A percentile compares a stretch with the other conserved stretches of the same genome.
These are phyloP conservation scores for Corythornis cristatus DNA, from an alignment of 2,113 vertebrate genomes.

Conservation along the genomic window DNA sequence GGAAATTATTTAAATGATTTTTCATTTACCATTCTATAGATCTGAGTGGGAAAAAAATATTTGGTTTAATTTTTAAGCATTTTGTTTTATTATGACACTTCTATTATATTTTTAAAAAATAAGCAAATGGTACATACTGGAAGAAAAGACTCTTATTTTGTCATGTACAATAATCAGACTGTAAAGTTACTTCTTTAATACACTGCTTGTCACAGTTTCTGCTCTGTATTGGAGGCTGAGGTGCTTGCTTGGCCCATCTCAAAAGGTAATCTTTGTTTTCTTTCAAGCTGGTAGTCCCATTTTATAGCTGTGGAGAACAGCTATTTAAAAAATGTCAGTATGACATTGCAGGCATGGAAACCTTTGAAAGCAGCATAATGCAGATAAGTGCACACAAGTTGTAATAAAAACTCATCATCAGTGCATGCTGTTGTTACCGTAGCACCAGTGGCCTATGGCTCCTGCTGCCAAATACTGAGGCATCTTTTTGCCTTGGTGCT, in stretches of 20 bases:
- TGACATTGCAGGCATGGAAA: not conserved
- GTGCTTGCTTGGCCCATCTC: not conserved
- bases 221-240: not conserved
- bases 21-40: slow-evolving; percentile 67
- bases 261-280: not conserved
- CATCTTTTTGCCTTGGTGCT: not conserved
- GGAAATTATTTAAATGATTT: slow-evolving; percentile 79
- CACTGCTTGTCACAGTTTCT: slow-evolving; percentile 2
- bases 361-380: not conserved
- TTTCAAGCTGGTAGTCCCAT: not conserved
- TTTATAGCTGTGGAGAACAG: not conserved
- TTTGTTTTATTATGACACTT: slow-evolving; percentile 67
- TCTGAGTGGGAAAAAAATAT: slow-evolving; percentile 28
- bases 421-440: accelerated
- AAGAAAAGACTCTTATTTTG: not conserved
- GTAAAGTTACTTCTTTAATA: not conserved
- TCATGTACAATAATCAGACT: not conserved
- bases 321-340: not conserved
- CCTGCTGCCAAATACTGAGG: not conserved
- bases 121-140: slow-evolving; percentile 26
- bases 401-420: not conserved
- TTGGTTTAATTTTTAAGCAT: slow-evolving; percentile 44
- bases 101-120: slow-evolving; percentile 38
- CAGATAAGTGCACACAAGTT: not conserved
- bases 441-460: not conserved